Evolutionary conservation across 2,888 invertebrate genomes (phyloP).

Genomic region (Clepsis dumicolana): DNA sequence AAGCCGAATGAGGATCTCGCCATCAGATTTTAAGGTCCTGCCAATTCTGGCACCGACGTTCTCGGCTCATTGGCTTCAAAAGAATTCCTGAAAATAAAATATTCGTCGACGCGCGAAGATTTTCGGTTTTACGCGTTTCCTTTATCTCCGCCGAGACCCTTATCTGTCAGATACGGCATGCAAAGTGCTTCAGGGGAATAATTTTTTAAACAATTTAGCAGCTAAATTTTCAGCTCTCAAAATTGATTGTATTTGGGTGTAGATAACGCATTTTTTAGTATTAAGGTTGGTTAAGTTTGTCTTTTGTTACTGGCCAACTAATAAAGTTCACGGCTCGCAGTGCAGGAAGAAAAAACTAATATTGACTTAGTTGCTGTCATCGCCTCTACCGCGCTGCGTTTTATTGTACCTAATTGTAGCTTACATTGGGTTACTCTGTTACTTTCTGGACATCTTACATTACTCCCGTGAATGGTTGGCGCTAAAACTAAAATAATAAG

Average conservation of each 20-base stretch:
- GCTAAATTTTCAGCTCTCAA: neutral
- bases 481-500: constrained; percentile 9
- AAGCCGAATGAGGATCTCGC: constrained; percentile 68
- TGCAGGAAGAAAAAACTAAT: too few species aligned
- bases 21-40: constrained; percentile 52
- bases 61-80: constrained; percentile 42
- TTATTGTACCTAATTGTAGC: too few species aligned
- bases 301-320: too few species aligned
- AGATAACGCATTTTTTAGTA: too few species aligned
- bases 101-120: constrained; percentile 38
- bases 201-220: constrained; percentile 22
- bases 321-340: too few species aligned
- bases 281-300: too few species aligned
- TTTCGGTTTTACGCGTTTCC: constrained; percentile 39
- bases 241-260: neutral
- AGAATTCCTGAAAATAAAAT: constrained; percentile 42
- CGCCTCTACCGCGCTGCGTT: too few species aligned
- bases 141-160: constrained; percentile 37
- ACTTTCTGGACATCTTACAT: neutral
- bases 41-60: constrained; percentile 42
- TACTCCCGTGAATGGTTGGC: neutral
- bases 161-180: constrained; percentile 41
- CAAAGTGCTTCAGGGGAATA: constrained; percentile 26
- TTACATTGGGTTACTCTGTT: neutral
- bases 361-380: too few species aligned